Evolutionary conservation across 2,797 vertebrate species (phyloP), one percentile per base, ranked within the genome.

Genomic region (Poeciliopsis gracilis): DNA sequence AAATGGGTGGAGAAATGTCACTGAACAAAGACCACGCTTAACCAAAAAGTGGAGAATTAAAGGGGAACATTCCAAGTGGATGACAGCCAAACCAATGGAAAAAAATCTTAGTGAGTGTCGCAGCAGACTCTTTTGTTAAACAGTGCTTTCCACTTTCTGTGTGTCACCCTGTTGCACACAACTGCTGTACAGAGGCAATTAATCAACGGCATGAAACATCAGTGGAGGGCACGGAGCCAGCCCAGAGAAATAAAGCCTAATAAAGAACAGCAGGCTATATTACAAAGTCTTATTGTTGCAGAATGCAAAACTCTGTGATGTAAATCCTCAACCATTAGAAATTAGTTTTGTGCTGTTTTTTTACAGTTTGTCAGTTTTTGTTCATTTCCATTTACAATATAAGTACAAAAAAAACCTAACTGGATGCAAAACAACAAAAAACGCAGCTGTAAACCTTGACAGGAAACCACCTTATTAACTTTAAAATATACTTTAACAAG

Each of bases 201-300:
- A 85, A 75, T 84, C 69, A 70, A 16, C 66, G 85, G 88, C 36
- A 61, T 53, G 6, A 87, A 90, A 86, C 88, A 82, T 78, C 72
- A 74, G 69, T 10, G 55, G 72, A 57, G 83, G 89, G 90, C 84
- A 57, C 20, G 0, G 72, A 86, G 92, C 88, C 89, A 91, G 83
- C 57, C 15, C 49, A 5, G 77, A 84, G 66, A 88, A 84, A 79
- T 79, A 86, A 49, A 25, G 84, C 28, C 47, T 73, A 59, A 49
- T 72, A 76, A 75, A 82, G 61, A 82, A 78, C 53, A 76, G 38
- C 43, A 77, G 79, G 77, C 66, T 71, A 66, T 41, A 82, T 81
- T 73, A 90, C 84, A 93, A 88, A 86, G 86, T 76, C 85, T 82
- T 81, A 84, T 85, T 93, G 89, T 92, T 84, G 77, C 69, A 79